Evolutionary conservation across 2,113 vertebrate genomes (phyloP).

Genomic region (Myrmecobius fasciatus): DNA sequence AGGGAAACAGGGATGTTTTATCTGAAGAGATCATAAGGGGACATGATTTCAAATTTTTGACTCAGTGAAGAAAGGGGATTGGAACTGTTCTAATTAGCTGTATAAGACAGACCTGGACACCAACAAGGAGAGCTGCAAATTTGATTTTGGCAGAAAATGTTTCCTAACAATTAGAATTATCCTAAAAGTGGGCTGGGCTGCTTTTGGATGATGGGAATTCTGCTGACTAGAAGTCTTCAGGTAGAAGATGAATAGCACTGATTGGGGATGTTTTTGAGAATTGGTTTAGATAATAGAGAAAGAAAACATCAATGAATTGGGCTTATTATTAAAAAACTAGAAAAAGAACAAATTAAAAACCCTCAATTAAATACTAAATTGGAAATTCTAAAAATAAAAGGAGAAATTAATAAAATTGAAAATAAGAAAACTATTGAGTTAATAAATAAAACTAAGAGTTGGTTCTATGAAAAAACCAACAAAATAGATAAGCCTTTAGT

Average conservation of each 20-base stretch:
- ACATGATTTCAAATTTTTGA: background rate
- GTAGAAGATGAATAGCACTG: background rate
- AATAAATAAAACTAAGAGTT: no score
- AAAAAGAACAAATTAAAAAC: no score
- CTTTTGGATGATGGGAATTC: background rate
- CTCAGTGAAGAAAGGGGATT: background rate
- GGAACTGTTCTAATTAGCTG: background rate
- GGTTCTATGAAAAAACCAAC: no score
- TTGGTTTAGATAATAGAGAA: no score
- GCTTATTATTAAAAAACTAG: no score
- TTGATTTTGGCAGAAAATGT: background rate
- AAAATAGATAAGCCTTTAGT: no score
- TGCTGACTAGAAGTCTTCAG: background rate
- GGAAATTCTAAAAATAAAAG: no score
- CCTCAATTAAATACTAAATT: no score
- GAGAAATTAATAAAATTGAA: no score
- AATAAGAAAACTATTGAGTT: no score
- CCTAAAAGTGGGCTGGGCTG: background rate
- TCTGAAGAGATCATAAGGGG: background rate
- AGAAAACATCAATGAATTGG: no score
- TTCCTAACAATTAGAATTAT: background rate
- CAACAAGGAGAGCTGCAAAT: background rate
- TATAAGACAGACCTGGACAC: background rate
- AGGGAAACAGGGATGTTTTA: background rate
- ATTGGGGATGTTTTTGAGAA: background rate